Evolutionary conservation across 2,797 vertebrate species (phyloP).

Genomic region (Diplodus puntazzo): DNA sequence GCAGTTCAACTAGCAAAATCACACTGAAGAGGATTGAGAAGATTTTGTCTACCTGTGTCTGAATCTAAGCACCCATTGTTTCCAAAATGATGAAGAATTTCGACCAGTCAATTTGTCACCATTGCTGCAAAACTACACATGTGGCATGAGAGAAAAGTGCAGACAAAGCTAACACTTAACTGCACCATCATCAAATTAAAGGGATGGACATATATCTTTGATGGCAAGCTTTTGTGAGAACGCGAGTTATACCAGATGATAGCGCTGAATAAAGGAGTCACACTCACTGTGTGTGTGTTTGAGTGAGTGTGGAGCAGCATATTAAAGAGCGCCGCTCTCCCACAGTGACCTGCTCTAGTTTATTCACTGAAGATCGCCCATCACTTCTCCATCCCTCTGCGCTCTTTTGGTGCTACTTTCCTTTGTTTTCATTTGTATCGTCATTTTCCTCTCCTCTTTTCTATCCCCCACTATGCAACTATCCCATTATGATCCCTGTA

Average conservation of each 20-base stretch:
- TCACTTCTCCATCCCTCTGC: neutral
- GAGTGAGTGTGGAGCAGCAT: slow-evolving; percentile 48
- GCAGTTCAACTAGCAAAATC: neutral
- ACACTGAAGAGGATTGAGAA: neutral
- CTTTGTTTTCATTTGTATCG: neutral
- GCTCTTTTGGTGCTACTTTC: neutral
- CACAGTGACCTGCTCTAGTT: slow-evolving; percentile 46
- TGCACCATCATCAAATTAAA: neutral
- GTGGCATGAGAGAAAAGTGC: neutral
- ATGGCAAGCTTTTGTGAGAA: neutral
- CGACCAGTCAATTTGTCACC: neutral
- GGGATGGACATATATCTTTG: neutral
- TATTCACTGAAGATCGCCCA: slow-evolving; percentile 35
- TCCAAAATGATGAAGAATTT: no score
- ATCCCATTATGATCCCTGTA: neutral
- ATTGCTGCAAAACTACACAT: neutral
- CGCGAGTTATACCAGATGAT: neutral
- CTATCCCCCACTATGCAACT: neutral
- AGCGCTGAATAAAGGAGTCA: slow-evolving; percentile 9
- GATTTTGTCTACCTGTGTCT: neutral
- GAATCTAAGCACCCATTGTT: neutral
- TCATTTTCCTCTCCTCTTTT: neutral
- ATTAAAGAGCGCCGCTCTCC: slow-evolving; percentile 55
- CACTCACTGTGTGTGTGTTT: neutral
- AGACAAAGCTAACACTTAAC: neutral